Conservation (phyloP, 1,140 invertebrate species). For the Drosophila micromelanica region DNA sequence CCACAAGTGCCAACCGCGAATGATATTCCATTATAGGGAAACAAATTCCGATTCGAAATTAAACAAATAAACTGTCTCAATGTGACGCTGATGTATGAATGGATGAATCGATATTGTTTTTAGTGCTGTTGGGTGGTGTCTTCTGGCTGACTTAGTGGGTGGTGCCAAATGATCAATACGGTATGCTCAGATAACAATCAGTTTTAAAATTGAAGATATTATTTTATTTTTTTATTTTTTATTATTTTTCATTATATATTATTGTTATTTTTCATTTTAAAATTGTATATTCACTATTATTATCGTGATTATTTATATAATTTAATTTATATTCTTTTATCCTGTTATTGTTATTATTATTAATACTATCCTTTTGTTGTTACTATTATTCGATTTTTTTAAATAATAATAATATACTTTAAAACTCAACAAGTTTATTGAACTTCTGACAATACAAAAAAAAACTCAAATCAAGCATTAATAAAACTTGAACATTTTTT, state of each 20-base stretch:
- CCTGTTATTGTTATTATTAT: too few species aligned
- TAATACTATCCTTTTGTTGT: too few species aligned
- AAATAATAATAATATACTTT: too few species aligned
- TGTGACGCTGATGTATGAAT: constrained; percentile 69
- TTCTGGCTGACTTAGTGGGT: constrained; percentile 3
- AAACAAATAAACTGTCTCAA: constrained; percentile 74
- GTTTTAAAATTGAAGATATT: too few species aligned
- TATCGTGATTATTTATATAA: neutral
- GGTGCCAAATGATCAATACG: constrained; percentile 1
- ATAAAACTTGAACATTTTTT: constrained; percentile 1
- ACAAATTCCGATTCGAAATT: constrained; percentile 41
- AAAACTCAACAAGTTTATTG: neutral
- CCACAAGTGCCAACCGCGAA: constrained; percentile 51
- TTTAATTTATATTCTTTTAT: neutral
- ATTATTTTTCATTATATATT: too few species aligned
- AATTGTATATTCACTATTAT: too few species aligned
- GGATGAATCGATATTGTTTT: constrained; percentile 44
- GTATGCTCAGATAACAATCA: neutral
- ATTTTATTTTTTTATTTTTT: too few species aligned
- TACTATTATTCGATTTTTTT: too few species aligned
- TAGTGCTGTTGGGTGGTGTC: constrained; percentile 4
- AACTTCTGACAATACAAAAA: too few species aligned
- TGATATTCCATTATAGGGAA: constrained; percentile 24
- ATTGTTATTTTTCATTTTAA: too few species aligned
- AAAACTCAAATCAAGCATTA: neutral